Conservation (phyloP, 2,797 vertebrate species). For the Myotis myotis region DNA sequence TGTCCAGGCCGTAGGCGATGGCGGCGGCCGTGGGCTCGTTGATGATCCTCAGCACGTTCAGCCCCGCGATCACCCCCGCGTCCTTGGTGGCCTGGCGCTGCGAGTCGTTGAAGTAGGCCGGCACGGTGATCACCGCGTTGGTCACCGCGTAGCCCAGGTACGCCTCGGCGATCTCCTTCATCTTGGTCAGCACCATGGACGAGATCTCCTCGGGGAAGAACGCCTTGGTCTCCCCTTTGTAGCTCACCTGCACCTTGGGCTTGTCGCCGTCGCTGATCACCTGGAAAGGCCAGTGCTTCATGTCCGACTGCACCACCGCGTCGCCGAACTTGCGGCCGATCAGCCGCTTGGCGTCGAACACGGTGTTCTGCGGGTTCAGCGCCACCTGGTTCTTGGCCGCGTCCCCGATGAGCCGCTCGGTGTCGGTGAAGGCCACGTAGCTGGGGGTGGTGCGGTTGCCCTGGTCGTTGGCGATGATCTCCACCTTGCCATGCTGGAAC, state of each 20-base stretch:
- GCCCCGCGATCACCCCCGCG: constrained; percentile 90
- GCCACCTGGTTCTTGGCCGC: constrained; percentile 95
- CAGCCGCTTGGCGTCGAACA: constrained; percentile 94
- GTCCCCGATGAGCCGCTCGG: constrained; percentile 92
- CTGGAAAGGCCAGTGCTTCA: constrained; percentile 94
- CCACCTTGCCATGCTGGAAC: constrained; percentile 81
- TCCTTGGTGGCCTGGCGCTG: constrained; percentile 95
- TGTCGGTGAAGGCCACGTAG: constrained; percentile 93
- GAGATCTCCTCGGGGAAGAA: constrained; percentile 93
- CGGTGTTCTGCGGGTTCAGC: constrained; percentile 93
- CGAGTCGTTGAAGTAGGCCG: constrained; percentile 95
- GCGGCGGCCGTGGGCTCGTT: constrained; percentile 94
- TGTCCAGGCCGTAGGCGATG: constrained; percentile 93
- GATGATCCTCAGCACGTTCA: constrained; percentile 93
- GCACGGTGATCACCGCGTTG: constrained; percentile 93
- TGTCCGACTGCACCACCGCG: constrained; percentile 90
- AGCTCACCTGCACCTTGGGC: constrained; percentile 92
- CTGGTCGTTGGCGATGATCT: constrained; percentile 82
- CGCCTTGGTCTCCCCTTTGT: constrained; percentile 90
- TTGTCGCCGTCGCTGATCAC: constrained; percentile 89
- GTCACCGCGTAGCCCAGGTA: constrained; percentile 90
- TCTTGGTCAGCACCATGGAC: constrained; percentile 94
- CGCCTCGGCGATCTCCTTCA: constrained; percentile 94
- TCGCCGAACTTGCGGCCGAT: constrained; percentile 92
- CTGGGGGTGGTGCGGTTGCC: constrained; percentile 91